These are phyloP conservation scores for Chunga burmeisteri DNA, from an alignment of 2,113 vertebrate species.

Conservation along the genomic window DNA sequence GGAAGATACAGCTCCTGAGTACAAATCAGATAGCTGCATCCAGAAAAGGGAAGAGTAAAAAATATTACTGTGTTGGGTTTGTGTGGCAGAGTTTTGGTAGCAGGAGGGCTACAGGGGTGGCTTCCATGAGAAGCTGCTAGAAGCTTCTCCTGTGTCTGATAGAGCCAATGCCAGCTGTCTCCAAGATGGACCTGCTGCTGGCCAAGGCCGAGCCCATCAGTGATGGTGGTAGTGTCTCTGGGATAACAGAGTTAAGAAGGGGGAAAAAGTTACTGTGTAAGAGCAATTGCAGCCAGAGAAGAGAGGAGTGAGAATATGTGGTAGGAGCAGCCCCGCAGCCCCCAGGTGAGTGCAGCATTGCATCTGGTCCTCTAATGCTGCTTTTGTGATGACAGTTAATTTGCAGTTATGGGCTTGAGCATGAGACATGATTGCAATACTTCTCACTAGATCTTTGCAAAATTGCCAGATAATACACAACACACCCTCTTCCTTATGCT, in stretches of 20 bases:
- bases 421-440: not conserved
- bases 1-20: not conserved
- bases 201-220: not conserved
- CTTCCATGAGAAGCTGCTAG: not conserved
- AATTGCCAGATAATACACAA: not conserved
- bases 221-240: not conserved
- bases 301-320: not conserved
- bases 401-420: not conserved
- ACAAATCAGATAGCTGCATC: not conserved
- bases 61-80: not conserved
- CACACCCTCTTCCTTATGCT: not conserved
- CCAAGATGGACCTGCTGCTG: rapidly evolving
- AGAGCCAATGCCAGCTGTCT: rapidly evolving
- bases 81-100: not conserved
- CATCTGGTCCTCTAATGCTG: not conserved
- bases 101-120: not conserved
- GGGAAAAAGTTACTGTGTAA: not conserved
- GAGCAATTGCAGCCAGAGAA: not conserved
- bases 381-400: not conserved
- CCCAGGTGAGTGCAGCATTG: not conserved
- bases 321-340: not conserved
- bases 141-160: not conserved
- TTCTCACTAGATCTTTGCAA: not conserved
- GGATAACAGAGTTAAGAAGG: not conserved
- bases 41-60: not conserved